phyloP scores from a whole-genome alignment of 2,888 invertebrate genomes.

The Autographa gamma region DNA sequence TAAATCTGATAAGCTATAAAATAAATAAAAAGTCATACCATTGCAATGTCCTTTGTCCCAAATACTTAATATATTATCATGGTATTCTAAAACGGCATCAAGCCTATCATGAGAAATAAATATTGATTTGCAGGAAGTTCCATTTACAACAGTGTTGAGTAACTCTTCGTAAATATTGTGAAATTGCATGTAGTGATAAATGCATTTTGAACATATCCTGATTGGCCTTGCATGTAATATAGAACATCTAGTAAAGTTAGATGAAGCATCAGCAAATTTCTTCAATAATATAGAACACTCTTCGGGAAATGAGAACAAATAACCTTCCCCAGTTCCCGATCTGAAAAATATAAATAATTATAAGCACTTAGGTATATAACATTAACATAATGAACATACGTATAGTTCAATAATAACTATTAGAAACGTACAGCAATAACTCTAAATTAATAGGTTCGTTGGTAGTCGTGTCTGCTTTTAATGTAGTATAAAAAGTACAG shows the following conservation, averaged over 20 bases:
- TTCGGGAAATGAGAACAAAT: slow-evolving; percentile 58
- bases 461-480: slow-evolving; percentile 55
- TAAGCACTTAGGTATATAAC: not conserved
- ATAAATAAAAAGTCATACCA: slow-evolving; percentile 77
- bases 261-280: slow-evolving; percentile 87
- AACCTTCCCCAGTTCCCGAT: slow-evolving; percentile 47
- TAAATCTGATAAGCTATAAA: too few species aligned
- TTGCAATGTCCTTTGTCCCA: slow-evolving; percentile 91
- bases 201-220: slow-evolving; percentile 89
- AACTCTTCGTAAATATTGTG: slow-evolving; percentile 86
- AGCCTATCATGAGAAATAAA: slow-evolving; percentile 90
- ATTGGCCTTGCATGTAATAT: slow-evolving; percentile 90
- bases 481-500: slow-evolving; percentile 28
- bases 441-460: slow-evolving; percentile 22
- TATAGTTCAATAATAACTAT: not conserved
- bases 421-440: slow-evolving; percentile 25
- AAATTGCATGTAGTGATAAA: slow-evolving; percentile 86
- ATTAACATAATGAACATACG: not conserved
- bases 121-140: slow-evolving; percentile 89
- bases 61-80: slow-evolving; percentile 86
- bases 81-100: slow-evolving; percentile 89
- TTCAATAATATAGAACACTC: slow-evolving; percentile 74
- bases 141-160: slow-evolving; percentile 78
- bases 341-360: slow-evolving; percentile 58
- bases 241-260: slow-evolving; percentile 90